These are phyloP conservation scores for Hirtodrosophila trivittata DNA, from an alignment of 2,888 invertebrate genomes.

Conservation along the genomic window DNA sequence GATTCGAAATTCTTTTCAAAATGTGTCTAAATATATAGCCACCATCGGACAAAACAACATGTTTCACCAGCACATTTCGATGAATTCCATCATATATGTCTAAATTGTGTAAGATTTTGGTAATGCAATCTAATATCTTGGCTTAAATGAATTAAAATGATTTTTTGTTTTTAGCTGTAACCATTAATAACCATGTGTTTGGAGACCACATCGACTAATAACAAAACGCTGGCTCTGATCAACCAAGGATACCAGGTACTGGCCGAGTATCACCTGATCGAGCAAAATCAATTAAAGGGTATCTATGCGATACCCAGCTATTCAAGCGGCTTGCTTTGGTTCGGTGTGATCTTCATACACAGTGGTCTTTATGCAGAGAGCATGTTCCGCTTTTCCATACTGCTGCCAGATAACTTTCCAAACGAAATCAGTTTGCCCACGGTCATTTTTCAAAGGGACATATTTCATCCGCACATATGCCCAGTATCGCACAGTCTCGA, in stretches of 20 bases:
- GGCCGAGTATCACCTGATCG: constrained; percentile 60
- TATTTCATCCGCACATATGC: constrained; percentile 95
- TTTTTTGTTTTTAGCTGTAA: background rate
- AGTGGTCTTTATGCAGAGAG: constrained; percentile 95
- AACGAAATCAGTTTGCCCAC: constrained; percentile 81
- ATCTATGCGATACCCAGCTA: constrained; percentile 70
- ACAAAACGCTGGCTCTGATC: constrained; percentile 48
- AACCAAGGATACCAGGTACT: constrained; percentile 61
- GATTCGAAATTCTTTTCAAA: constrained; percentile 19
- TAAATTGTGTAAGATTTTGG: too few relatives aligned
- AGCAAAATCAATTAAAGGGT: constrained; percentile 47
- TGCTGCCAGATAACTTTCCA: constrained; percentile 94
- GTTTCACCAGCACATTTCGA: too few relatives aligned
- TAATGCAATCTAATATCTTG: too few relatives aligned
- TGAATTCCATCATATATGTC: too few relatives aligned
- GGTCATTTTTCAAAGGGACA: constrained; percentile 91
- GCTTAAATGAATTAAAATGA: background rate
- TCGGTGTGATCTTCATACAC: constrained; percentile 88
- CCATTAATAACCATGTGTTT: constrained; percentile 43
- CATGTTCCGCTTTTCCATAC: constrained; percentile 94
- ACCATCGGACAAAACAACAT: background rate
- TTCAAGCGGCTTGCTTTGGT: constrained; percentile 73
- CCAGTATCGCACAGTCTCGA: constrained; percentile 90
- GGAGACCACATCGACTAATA: constrained; percentile 26
- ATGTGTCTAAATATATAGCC: background rate